These are phyloP conservation scores for Priocnemis perturbator DNA, from an alignment of 2,888 invertebrate species.

Conservation along the genomic window DNA sequence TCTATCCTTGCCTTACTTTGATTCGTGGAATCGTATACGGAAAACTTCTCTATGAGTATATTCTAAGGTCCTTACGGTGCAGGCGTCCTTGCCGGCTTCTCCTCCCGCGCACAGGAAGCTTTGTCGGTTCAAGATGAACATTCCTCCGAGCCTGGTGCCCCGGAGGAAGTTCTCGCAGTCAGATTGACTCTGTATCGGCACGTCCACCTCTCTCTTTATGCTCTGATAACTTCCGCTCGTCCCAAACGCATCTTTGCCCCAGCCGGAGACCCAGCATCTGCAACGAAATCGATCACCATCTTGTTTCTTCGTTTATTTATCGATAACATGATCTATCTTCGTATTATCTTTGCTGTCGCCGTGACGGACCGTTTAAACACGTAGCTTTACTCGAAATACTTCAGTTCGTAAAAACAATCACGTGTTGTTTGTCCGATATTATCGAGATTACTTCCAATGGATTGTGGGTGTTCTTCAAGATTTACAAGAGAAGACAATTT, in stretches of 20 bases:
- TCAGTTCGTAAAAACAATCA: too few species aligned
- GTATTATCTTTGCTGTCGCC: too few species aligned
- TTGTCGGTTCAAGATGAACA: constrained; percentile 80
- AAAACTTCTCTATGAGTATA: neutral
- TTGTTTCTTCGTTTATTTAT: too few species aligned
- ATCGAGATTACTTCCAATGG: too few species aligned
- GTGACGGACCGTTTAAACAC: too few species aligned
- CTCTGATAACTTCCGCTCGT: constrained; percentile 78
- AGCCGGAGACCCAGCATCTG: constrained; percentile 86
- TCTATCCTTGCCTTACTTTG: too few species aligned
- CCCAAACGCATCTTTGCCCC: constrained; percentile 89
- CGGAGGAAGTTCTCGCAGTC: constrained; percentile 82
- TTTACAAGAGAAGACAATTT: too few species aligned
- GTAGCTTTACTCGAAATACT: too few species aligned
- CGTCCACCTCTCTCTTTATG: constrained; percentile 85
- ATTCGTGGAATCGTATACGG: too few species aligned
- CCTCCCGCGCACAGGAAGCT: constrained; percentile 89
- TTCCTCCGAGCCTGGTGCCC: constrained; percentile 81
- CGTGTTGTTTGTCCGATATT: too few species aligned
- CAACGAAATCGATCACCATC: constrained; percentile 11
- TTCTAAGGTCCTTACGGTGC: constrained; percentile 78
- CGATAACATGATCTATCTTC: neutral
- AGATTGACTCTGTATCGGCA: constrained; percentile 81
- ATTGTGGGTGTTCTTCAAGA: too few species aligned
- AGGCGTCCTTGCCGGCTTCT: constrained; percentile 85